phyloP scores from a whole-genome alignment of 1,140 invertebrate genomes.

The Drosophila sp. region DNA sequence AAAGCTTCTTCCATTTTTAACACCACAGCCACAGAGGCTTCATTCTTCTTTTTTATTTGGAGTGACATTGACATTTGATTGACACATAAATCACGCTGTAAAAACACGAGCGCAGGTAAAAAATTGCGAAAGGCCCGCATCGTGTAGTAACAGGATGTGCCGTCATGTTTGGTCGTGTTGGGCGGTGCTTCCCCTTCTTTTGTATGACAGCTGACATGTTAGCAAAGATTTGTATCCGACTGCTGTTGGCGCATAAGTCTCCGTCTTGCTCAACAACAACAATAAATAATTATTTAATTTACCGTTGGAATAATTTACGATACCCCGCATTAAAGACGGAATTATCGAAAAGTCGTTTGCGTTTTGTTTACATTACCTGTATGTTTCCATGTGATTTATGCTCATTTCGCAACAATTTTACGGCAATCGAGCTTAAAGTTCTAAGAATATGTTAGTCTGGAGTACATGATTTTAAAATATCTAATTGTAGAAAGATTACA shows the following conservation, averaged over 20 bases:
- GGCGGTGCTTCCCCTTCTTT: slow-evolving; percentile 3
- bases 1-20: slow-evolving; percentile 40
- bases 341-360: background rate
- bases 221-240: slow-evolving; percentile 47
- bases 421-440: background rate
- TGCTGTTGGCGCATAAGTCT: slow-evolving; percentile 36
- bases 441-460: background rate
- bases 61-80: slow-evolving; percentile 84
- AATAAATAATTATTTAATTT: slow-evolving; percentile 61
- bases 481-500: too few relatives aligned
- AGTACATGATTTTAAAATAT: too few relatives aligned
- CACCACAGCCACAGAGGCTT: slow-evolving; percentile 18
- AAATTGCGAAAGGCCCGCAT: slow-evolving; percentile 12
- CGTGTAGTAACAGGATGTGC: slow-evolving; percentile 61
- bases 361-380: background rate
- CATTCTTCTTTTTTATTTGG: slow-evolving; percentile 44
- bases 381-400: slow-evolving; percentile 6
- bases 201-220: slow-evolving; percentile 48
- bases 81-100: slow-evolving; percentile 79
- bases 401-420: background rate
- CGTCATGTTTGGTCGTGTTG: slow-evolving; percentile 21
- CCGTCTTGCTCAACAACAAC: slow-evolving; percentile 2
- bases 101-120: slow-evolving; percentile 46
- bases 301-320: slow-evolving; percentile 51
- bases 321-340: background rate